These are phyloP conservation scores for Peromyscus polionotus DNA, from an alignment of 2,113 vertebrate genomes.

Conservation along the genomic window DNA sequence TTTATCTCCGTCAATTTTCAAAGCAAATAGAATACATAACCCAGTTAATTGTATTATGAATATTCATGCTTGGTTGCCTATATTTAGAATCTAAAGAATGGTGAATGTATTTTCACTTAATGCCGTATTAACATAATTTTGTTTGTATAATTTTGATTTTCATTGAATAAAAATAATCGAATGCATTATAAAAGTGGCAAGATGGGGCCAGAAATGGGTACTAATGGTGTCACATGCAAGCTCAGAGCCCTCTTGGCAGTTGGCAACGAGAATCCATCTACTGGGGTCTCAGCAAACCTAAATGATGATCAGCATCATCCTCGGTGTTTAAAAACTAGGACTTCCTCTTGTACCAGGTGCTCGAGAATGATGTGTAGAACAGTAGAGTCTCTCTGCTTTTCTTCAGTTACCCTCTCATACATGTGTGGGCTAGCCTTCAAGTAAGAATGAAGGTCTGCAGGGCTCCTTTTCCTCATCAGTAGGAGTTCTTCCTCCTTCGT, in stretches of 20 bases:
- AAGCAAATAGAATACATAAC: constrained; percentile 69
- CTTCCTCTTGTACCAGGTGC: fast-evolving
- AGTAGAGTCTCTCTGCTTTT: neutral
- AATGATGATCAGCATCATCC: neutral
- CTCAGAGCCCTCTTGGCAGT: neutral
- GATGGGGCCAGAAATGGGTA: neutral
- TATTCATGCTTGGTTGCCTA: constrained; percentile 71
- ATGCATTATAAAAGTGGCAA: constrained; percentile 51
- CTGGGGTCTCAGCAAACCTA: neutral
- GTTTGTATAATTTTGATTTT: constrained; percentile 76
- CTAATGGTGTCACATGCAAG: neutral
- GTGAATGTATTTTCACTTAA: constrained; percentile 71
- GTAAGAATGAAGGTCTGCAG: neutral
- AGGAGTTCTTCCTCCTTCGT: neutral
- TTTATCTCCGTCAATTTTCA: constrained; percentile 75
- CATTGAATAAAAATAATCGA: constrained; percentile 70
- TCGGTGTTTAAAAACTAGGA: neutral
- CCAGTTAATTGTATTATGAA: constrained; percentile 72
- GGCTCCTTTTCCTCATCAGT: neutral
- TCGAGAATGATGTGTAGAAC: neutral
- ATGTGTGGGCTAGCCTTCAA: neutral
- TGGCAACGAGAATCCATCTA: neutral
- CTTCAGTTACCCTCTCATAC: neutral
- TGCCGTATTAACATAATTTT: constrained; percentile 76
- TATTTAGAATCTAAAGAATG: constrained; percentile 73